Base-by-base conservation (phyloP, 64 coral and sea anemone genomes). In the Montipora sp. region DNA sequence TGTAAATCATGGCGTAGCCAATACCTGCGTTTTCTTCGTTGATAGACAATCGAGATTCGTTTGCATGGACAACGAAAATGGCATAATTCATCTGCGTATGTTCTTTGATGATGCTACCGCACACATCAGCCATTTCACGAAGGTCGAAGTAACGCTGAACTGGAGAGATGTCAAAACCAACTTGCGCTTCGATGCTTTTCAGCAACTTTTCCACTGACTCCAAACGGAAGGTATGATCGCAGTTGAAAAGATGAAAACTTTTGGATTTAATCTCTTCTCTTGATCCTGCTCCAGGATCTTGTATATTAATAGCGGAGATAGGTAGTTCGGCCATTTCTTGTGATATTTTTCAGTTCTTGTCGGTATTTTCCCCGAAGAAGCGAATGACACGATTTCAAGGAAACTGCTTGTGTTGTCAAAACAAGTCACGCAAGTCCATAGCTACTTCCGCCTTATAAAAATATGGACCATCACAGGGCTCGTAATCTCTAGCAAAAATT, bases 21-120 rank as follows among this genome's bases (percentile, higher is more conserved):
- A 90, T 90, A 7, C 87, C 91, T 75, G 80, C 83, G n/a, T 80
- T 93, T 7, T 86, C 27, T 75, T 93, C 91, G 81, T 96, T 96
- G 16, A 96, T 49, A 27, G 91, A 93, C 2, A 96, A 63, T 3
- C 81, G 47, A 47, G 91, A 96, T 78, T 96, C 95, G 24, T 96
- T 61, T 21, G 91, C 95, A 87, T 96, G 91, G 9, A 96, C 95
- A 70, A 90, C 95, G 87, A 96, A 93, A 51, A 96, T 77, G 18
- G 95, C 95, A 47, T 73, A 80, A 81, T 93, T 81, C 45, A 85
- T 50, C 43, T 71, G 2, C 7, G 6, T 4, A 4, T 44, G 45
- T 49, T 21, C 18, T 63, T 36, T 11, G 19, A 48, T 82, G 1
- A 87, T 76, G 19, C 69, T 9, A 5, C 16, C n/a, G 14, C 87